Base-by-base conservation (phyloP, 2,113 vertebrate genomes). In the Potamarius usumacintae region DNA sequence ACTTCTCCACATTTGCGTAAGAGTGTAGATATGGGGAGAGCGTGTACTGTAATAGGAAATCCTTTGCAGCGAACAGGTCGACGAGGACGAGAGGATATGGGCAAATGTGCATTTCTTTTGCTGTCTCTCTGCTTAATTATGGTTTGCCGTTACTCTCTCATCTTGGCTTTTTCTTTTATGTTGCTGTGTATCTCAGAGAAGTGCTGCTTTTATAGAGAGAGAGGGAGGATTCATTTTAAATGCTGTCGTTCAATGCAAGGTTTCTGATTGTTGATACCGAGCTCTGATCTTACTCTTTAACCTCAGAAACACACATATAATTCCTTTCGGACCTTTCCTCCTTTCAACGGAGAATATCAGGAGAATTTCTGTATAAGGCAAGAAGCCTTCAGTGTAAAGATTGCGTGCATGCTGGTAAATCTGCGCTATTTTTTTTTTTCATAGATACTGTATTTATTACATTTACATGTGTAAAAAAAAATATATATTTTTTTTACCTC, bases 71-170 rank as follows among this genome's bases (percentile, higher is more conserved):
- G 48, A 77, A 74, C 71, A 74, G 14, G 22, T 89, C 18, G 91
- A 86, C 77, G 63, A 85, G 79, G 65, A 86, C 83, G 27, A 86
- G 55, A 77, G n/a, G 4, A 83, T 82, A 57, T 84, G 71, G 89
- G 83, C 52, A 57, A 30, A n/a, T 67, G 83, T 15, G 74, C 65
- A 55, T 86, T 81, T 90, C 83, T 50, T 79, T 27, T 27, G 8
- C 17, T 25, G 53, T 86, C 34, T 89, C 52, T n/a, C 34, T 8
- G 48, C 30, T 34, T 84, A 79, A 80, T 84, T 22, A 17, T 50
- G 34, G 27, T 71, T 42, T 83, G 20, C 63, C 17, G 17, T 60
- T 86, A 5, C 53, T 14, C 20, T 84, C 42, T 63, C 15, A 10
- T 84, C 71, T 71, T 0, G 14, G 7, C 50, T 83, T 65, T 82